Conservation (phyloP, 1,140 invertebrate species). For the Atta cephalotes region DNA sequence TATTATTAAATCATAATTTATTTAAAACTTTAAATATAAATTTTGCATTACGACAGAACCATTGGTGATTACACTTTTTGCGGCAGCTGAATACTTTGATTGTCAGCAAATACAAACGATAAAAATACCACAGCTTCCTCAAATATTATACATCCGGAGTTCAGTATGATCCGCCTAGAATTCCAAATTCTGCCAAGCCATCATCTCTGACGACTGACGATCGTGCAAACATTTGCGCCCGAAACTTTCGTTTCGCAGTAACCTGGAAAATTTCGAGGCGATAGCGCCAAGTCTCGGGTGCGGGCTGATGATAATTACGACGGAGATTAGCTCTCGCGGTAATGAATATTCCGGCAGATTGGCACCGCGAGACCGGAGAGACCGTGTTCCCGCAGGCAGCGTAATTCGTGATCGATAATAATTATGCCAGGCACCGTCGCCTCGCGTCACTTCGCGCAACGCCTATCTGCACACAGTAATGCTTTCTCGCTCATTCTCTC, state of each 20-base stretch:
- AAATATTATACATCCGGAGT: neutral
- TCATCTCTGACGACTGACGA: slow-evolving; percentile 5
- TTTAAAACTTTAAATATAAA: neutral
- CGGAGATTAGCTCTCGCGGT: slow-evolving; percentile 67
- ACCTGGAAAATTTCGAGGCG: slow-evolving; percentile 43
- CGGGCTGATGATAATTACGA: slow-evolving; percentile 64
- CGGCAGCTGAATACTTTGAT: neutral
- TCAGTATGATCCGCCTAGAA: slow-evolving; percentile 3
- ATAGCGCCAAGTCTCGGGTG: slow-evolving; percentile 34
- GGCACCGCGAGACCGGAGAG: slow-evolving; percentile 60
- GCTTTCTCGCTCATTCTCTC: neutral
- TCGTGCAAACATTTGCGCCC: slow-evolving; percentile 49
- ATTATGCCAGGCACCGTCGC: slow-evolving; percentile 68
- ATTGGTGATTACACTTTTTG: neutral
- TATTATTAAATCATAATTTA: neutral
- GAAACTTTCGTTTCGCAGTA: slow-evolving; percentile 21
- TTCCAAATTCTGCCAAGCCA: neutral
- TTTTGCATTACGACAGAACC: neutral
- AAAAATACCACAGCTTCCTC: neutral
- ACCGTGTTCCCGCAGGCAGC: slow-evolving; percentile 54
- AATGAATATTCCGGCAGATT: slow-evolving; percentile 74
- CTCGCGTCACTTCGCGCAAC: slow-evolving; percentile 32
- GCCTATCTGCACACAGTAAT: slow-evolving; percentile 29
- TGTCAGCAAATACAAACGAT: neutral
- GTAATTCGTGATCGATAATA: slow-evolving; percentile 74